Conservation (phyloP, 2,797 vertebrate genomes). For the Propithecus perrieri region DNA sequence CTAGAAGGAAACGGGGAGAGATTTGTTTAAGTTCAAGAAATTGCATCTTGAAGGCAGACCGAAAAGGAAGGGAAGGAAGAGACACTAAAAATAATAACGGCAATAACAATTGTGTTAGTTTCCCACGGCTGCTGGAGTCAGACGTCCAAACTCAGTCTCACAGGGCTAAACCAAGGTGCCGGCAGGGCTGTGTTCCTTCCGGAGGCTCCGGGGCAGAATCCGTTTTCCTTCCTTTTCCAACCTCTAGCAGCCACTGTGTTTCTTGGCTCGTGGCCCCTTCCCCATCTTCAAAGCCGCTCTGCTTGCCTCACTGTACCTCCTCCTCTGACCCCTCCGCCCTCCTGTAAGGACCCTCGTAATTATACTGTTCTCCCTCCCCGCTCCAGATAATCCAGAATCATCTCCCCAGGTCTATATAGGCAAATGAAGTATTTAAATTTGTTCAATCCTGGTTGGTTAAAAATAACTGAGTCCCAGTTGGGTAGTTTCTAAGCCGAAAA, state of each 20-base stretch:
- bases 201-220: background rate
- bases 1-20: background rate
- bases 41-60: background rate
- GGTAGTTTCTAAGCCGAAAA: no score
- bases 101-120: background rate
- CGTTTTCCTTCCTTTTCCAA: background rate
- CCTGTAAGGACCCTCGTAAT: background rate
- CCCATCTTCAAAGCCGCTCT: background rate
- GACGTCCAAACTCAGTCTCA: background rate
- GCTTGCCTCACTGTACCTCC: no score
- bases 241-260: background rate
- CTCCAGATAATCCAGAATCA: background rate
- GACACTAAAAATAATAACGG: background rate
- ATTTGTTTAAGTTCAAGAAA: background rate
- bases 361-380: no score
- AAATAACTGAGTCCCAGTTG: no score
- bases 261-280: background rate
- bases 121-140: background rate
- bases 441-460: no score
- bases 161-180: no score
- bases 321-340: no score
- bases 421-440: no score
- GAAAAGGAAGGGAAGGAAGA: background rate
- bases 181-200: no score
- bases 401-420: background rate